These are phyloP conservation scores for Dicyrtoma fusca DNA, from an alignment of 2,888 invertebrate genomes.

Conservation along the genomic window DNA sequence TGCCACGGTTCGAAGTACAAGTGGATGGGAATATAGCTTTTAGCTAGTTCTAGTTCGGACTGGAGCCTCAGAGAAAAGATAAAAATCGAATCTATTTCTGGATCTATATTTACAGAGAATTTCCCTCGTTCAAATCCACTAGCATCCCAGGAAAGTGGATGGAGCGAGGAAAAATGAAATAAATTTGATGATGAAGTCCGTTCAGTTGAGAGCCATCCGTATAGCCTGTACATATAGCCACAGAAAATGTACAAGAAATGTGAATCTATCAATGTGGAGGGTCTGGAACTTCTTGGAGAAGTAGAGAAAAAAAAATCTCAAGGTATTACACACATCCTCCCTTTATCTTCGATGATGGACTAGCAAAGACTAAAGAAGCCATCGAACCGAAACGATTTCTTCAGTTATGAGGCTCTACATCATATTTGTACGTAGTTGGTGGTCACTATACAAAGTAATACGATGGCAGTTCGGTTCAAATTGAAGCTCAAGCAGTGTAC, in stretches of 20 bases:
- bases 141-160: slow-evolving; percentile 10
- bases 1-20: too few species aligned
- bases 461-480: too few species aligned
- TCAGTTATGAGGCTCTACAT: not conserved
- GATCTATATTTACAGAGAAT: slow-evolving; percentile 11
- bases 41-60: too few species aligned
- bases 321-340: too few species aligned
- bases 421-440: too few species aligned
- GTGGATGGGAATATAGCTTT: too few species aligned
- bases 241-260: too few species aligned
- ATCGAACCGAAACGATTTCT: slow-evolving; percentile 28
- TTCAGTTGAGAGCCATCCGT: not conserved
- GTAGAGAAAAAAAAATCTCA: not conserved
- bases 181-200: slow-evolving; percentile 33
- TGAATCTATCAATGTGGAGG: not conserved
- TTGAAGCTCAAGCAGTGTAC: too few species aligned
- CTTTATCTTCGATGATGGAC: too few species aligned
- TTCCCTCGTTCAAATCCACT: not conserved
- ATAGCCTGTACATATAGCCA: not conserved
- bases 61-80: not conserved
- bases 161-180: slow-evolving; percentile 29
- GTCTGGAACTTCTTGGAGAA: slow-evolving; percentile 4
- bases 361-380: slow-evolving; percentile 11
- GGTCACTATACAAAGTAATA: too few species aligned
- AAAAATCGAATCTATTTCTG: slow-evolving; percentile 23